Conservation (phyloP, 2,888 invertebrate species). For the Pterostichus madidus region DNA sequence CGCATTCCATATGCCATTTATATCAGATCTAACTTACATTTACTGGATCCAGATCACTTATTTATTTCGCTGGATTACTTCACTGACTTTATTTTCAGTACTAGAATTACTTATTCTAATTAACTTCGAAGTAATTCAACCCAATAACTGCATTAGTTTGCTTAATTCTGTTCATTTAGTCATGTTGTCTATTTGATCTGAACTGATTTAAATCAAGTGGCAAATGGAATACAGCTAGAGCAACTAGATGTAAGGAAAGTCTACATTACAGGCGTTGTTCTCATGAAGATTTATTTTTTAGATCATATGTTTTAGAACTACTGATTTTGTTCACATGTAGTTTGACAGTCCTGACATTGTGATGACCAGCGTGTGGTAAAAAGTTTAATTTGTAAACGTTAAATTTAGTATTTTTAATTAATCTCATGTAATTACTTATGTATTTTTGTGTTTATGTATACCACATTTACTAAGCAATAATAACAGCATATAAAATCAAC, state of each 20-base stretch:
- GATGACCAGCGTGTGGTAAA: conserved; percentile 14
- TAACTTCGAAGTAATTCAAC: too few relatives aligned
- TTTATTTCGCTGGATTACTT: too few relatives aligned
- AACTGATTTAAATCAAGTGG: too few relatives aligned
- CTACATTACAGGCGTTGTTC: not conserved
- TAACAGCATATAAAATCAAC: conserved; percentile 66
- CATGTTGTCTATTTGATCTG: too few relatives aligned
- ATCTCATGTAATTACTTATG: conserved; percentile 22
- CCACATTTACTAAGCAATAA: conserved; percentile 54
- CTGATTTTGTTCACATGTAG: not conserved
- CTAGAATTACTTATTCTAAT: too few relatives aligned
- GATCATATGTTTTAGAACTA: conserved; percentile 22
- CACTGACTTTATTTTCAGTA: too few relatives aligned
- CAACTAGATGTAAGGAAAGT: not conserved
- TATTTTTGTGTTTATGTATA: conserved; percentile 12
- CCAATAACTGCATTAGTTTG: too few relatives aligned
- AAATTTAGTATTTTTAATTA: conserved; percentile 21
- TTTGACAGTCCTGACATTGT: conserved; percentile 43
- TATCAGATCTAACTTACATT: too few relatives aligned
- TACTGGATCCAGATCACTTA: too few relatives aligned
- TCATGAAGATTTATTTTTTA: not conserved
- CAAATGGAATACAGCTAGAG: too few relatives aligned
- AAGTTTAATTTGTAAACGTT: not conserved
- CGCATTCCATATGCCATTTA: too few relatives aligned
- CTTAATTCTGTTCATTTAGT: too few relatives aligned